These are phyloP conservation scores for Magallana ariakensis DNA, from an alignment of 1,140 invertebrate genomes.

Conservation along the genomic window DNA sequence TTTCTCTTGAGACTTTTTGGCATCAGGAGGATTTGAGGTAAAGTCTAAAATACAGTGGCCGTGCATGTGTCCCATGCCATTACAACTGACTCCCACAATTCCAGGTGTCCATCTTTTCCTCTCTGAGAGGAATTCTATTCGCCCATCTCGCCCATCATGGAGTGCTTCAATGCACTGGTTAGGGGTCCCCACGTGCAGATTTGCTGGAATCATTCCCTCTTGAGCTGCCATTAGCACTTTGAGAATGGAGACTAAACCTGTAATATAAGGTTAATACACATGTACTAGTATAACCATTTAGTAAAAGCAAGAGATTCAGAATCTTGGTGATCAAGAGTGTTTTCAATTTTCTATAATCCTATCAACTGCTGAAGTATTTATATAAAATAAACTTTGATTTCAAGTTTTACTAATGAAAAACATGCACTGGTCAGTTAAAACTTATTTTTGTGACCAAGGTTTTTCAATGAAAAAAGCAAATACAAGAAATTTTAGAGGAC, in stretches of 20 bases:
- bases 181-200: constrained; percentile 92
- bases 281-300: too few relatives aligned
- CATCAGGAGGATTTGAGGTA: constrained; percentile 5
- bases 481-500: too few relatives aligned
- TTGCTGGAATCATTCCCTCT: constrained; percentile 90
- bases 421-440: too few relatives aligned
- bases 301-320: too few relatives aligned
- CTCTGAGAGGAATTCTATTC: constrained; percentile 91
- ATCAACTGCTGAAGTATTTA: too few relatives aligned
- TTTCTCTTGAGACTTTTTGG: constrained; percentile 65
- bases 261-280: not conserved
- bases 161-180: constrained; percentile 93
- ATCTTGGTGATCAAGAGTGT: too few relatives aligned
- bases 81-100: constrained; percentile 94
- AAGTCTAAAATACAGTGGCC: constrained; percentile 91
- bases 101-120: constrained; percentile 91
- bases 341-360: too few relatives aligned
- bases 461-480: too few relatives aligned
- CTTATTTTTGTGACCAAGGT: too few relatives aligned
- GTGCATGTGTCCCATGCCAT: constrained; percentile 98
- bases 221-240: constrained; percentile 95
- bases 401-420: too few relatives aligned
- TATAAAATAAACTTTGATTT: too few relatives aligned
- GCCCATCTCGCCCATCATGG: constrained; percentile 91
- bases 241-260: constrained; percentile 90